A percentile compares a stretch with the other conserved stretches of the same genome.
phyloP scores from a whole-genome alignment of 2,113 vertebrate genomes.

The Aepyceros melampus region DNA sequence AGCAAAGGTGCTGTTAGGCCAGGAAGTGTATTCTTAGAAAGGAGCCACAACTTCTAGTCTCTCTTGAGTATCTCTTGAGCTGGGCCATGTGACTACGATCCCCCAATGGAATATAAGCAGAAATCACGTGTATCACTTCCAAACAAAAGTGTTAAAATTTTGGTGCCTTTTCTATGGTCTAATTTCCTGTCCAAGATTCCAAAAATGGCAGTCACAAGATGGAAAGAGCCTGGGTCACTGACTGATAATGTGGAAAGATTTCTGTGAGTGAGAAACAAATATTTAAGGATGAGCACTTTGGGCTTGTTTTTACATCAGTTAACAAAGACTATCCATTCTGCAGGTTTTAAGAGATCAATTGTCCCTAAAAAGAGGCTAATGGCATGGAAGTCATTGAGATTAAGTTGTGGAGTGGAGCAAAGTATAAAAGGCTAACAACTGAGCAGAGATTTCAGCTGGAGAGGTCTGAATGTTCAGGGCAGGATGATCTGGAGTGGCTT shows the following conservation, averaged over 20 bases:
- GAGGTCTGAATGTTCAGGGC: not conserved
- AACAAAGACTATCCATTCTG: not conserved
- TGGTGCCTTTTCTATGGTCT: not conserved
- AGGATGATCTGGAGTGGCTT: not conserved
- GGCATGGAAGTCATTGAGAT: not conserved
- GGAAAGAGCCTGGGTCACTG: not conserved
- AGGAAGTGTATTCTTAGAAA: not conserved
- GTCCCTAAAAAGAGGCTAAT: not conserved
- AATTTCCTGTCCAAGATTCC: not conserved
- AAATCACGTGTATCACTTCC: not conserved
- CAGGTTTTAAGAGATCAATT: not conserved
- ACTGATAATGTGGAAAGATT: not conserved
- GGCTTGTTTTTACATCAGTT: not conserved
- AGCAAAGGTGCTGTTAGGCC: not conserved
- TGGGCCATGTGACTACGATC: not conserved
- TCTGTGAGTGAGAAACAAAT: not conserved
- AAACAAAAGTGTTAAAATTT: not conserved
- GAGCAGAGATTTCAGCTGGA: not conserved
- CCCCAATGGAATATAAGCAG: not conserved
- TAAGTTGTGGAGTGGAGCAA: not conserved
- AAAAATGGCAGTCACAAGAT: not conserved
- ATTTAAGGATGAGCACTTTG: not conserved
- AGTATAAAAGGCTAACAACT: not conserved
- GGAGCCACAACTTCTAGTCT: not conserved
- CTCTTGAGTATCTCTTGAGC: not conserved